A percentile compares a stretch with the other conserved stretches of the same genome.
These are phyloP conservation scores for Labeo catla DNA, from an alignment of 2,113 vertebrate species.

Conservation along the genomic window DNA sequence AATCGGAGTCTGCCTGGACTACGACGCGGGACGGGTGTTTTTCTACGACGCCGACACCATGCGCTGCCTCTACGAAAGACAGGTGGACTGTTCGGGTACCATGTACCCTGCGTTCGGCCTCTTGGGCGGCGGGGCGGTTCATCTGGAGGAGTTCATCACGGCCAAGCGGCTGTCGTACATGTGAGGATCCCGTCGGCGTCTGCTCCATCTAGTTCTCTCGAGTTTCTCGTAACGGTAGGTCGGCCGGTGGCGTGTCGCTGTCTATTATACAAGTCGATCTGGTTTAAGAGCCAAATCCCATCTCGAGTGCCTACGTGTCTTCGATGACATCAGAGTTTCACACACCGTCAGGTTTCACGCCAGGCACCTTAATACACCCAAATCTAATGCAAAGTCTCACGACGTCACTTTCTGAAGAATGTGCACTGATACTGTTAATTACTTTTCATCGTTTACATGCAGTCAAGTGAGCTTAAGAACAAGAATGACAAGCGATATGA, in stretches of 20 bases:
- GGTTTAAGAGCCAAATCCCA: constrained; percentile 26
- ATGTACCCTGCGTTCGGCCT: constrained; percentile 96
- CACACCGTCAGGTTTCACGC: constrained; percentile 30
- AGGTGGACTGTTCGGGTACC: constrained; percentile 88
- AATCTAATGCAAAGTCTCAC: constrained; percentile 5
- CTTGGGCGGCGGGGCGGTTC: constrained; percentile 88
- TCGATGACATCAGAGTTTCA: constrained; percentile 26
- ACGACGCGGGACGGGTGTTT: constrained; percentile 85
- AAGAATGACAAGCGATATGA: background rate
- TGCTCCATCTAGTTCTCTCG: background rate
- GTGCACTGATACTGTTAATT: background rate
- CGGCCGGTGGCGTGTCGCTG: background rate
- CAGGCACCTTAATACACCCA: constrained; percentile 29
- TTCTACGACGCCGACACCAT: constrained; percentile 89
- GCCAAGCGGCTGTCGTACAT: constrained; percentile 79
- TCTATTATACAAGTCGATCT: background rate
- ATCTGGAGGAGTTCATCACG: constrained; percentile 83
- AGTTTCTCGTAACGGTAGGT: background rate
- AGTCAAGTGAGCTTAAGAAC: background rate
- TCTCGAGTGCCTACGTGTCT: constrained; percentile 58
- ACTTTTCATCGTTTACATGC: background rate
- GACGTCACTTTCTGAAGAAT: background rate
- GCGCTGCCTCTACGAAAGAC: constrained; percentile 91
- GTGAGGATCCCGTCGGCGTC: constrained; percentile 8
- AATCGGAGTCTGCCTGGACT: constrained; percentile 92